Evolutionary conservation across 2,797 vertebrate species (phyloP).

Genomic region (Remorina albescens): DNA sequence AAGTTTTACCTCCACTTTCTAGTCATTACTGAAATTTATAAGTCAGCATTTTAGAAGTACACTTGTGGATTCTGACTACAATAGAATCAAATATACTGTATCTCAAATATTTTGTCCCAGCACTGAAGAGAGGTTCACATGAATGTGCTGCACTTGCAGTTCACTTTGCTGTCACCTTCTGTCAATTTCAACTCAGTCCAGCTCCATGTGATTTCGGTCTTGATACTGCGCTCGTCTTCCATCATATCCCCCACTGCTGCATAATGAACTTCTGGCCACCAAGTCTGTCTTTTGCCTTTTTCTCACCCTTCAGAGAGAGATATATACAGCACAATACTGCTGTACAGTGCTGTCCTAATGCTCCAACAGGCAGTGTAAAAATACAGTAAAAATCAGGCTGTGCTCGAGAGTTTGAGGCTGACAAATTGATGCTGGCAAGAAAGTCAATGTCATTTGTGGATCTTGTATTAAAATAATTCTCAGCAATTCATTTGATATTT

Average conservation of each 20-base stretch:
- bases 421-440: slow-evolving; percentile 57
- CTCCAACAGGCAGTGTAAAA: neutral
- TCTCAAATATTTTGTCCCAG: neutral
- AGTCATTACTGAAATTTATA: neutral
- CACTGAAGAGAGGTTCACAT: neutral
- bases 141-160: neutral
- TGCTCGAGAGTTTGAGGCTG: slow-evolving; percentile 8
- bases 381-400: neutral
- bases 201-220: too few species aligned
- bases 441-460: slow-evolving; percentile 28
- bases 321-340: neutral
- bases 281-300: neutral
- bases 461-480: slow-evolving; percentile 43
- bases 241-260: neutral
- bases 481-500: slow-evolving; percentile 57
- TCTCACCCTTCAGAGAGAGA: neutral
- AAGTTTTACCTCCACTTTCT: too few species aligned
- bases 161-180: neutral
- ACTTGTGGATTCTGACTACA: neutral
- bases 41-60: neutral
- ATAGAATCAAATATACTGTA: too few species aligned
- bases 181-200: neutral
- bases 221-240: too few species aligned
- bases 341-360: neutral
- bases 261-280: neutral